Evolutionary conservation across 37 sponge, comb jelly and placozoan genomes (phyloP).

Genomic region (Hormiphora californensis): DNA sequence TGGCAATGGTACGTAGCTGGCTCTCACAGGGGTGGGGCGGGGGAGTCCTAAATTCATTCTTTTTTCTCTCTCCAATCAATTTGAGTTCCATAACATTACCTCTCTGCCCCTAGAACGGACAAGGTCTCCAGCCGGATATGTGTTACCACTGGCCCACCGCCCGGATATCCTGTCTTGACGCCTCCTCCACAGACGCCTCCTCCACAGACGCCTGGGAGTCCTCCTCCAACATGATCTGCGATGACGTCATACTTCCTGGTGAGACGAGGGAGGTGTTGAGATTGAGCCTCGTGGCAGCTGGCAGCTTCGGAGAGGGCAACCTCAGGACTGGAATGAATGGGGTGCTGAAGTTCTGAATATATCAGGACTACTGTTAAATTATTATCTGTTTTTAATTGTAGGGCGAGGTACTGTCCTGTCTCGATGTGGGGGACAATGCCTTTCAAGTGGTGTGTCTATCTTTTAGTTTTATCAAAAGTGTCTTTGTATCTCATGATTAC

Average conservation of each 20-base stretch:
- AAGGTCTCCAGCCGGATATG: conserved; percentile 12
- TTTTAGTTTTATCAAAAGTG: too few species aligned
- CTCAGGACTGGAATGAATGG: background rate
- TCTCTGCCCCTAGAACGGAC: conserved; percentile 7
- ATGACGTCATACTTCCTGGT: conserved; percentile 47
- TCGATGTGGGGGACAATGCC: too few species aligned
- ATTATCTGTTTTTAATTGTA: too few species aligned
- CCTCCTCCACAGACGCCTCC: background rate
- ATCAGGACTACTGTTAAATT: too few species aligned
- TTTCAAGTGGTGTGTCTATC: too few species aligned
- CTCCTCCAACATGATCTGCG: conserved; percentile 26
- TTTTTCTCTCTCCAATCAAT: background rate
- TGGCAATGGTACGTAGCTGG: conserved; percentile 8
- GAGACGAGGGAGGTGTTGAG: conserved; percentile 25
- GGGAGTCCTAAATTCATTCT: too few species aligned
- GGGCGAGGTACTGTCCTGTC: too few species aligned
- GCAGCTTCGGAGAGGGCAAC: background rate
- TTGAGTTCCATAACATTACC: background rate
- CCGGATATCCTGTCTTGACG: background rate
- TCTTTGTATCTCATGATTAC: too few species aligned
- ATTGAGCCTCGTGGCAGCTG: conserved; percentile 9
- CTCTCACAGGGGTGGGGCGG: too few species aligned
- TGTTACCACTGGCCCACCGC: conserved; percentile 51
- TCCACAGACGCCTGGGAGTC: background rate
- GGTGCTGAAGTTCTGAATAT: conserved; percentile 43